Conservation (phyloP, 2,113 vertebrate species). For the Sylvietta virens region DNA sequence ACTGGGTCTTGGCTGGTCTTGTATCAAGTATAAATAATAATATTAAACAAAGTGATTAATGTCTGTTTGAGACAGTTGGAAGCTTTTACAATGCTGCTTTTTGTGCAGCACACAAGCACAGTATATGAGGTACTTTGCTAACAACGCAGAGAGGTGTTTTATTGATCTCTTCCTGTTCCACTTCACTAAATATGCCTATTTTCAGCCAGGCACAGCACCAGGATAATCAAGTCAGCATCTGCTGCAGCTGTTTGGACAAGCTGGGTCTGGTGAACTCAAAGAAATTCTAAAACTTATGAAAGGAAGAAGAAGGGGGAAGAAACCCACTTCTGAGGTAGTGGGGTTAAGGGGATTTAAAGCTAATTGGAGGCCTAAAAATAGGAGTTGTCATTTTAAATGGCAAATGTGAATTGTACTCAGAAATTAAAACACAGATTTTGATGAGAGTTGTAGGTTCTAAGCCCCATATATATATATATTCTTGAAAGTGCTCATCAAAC, state of each 20-base stretch:
- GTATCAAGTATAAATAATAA: neutral
- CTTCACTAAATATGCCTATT: neutral
- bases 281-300: neutral
- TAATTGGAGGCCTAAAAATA: neutral
- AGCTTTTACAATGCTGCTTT: neutral
- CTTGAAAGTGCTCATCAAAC: neutral
- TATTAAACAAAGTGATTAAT: neutral
- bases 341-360: neutral
- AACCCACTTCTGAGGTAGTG: neutral
- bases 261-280: neutral
- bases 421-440: neutral
- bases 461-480: no score
- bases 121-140: neutral
- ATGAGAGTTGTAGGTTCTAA: neutral
- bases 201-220: neutral
- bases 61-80: neutral
- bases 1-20: neutral
- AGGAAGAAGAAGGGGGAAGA: neutral
- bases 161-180: slow-evolving; percentile 20
- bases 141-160: neutral
- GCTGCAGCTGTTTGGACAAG: neutral
- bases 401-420: neutral
- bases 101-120: neutral
- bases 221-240: neutral
- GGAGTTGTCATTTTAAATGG: neutral